Conservation (phyloP, 2,113 vertebrate genomes). For the Chaetodon auriga region DNA sequence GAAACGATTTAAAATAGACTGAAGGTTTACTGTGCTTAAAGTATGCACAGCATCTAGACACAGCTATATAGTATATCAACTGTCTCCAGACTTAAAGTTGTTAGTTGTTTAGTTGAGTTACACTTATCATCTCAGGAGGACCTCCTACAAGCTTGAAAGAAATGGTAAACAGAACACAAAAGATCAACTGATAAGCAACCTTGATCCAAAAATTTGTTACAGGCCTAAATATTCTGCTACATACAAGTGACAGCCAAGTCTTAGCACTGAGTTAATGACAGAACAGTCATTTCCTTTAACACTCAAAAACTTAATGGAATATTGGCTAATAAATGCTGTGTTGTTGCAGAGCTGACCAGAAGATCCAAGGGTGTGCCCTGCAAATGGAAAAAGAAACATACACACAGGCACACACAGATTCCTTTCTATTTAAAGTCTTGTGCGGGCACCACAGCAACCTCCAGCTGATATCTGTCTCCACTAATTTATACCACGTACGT, state of each 20-base stretch:
- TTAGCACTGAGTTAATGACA: not conserved
- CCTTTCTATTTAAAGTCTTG: slow-evolving; percentile 79
- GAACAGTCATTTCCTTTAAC: slow-evolving; percentile 38
- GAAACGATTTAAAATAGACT: not conserved
- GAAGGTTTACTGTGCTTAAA: not conserved
- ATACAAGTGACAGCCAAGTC: not conserved
- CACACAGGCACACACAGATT: slow-evolving; percentile 70
- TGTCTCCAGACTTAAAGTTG: not conserved
- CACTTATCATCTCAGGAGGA: not conserved
- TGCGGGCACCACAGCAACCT: slow-evolving; percentile 57
- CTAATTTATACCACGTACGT: slow-evolving; percentile 55
- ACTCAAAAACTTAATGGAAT: slow-evolving; percentile 14
- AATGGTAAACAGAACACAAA: not conserved
- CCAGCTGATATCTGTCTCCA: slow-evolving; percentile 55
- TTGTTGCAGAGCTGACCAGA: slow-evolving; percentile 64
- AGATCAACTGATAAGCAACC: slow-evolving; percentile 18
- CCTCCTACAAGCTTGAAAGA: slow-evolving; percentile 2
- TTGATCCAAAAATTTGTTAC: not conserved
- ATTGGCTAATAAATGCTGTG: slow-evolving; percentile 54
- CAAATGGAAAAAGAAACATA: slow-evolving; percentile 77
- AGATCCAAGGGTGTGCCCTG: slow-evolving; percentile 72
- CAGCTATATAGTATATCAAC: not conserved
- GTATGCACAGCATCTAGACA: not conserved
- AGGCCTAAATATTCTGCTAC: not conserved
- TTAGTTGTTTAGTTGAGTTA: not conserved